Conservation (phyloP, 2,113 vertebrate genomes). For the Mugil cephalus region DNA sequence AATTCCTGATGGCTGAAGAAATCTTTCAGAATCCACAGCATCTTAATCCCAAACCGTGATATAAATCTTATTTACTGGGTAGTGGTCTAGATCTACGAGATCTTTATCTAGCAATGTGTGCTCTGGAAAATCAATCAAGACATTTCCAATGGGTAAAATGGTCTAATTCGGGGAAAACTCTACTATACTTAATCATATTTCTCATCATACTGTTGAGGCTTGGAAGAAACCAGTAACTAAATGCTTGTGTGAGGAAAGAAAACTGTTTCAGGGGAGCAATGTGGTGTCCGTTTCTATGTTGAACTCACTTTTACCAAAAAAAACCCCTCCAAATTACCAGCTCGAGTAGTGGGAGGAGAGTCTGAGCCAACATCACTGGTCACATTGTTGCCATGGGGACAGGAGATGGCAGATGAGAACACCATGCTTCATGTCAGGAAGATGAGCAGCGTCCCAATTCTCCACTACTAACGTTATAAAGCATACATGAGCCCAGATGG, state of each 20-base stretch:
- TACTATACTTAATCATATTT: too few species aligned
- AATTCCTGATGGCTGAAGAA: too few species aligned
- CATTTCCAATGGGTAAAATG: too few species aligned
- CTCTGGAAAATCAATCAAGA: too few species aligned
- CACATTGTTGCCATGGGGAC: conserved; percentile 81
- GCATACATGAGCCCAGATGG: not conserved
- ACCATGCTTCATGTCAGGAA: conserved; percentile 49
- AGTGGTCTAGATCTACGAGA: too few species aligned
- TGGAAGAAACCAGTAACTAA: not conserved
- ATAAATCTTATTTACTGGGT: too few species aligned
- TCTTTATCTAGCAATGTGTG: too few species aligned
- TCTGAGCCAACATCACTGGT: conserved; percentile 51
- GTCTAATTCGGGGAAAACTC: too few species aligned
- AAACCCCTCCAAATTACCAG: conserved; percentile 45
- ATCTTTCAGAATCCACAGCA: too few species aligned
- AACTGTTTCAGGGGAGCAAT: not conserved
- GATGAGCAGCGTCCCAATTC: conserved; percentile 34
- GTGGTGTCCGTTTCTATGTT: conserved; percentile 17
- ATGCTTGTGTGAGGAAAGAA: not conserved
- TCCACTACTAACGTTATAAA: conserved; percentile 8
- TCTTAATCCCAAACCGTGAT: too few species aligned
- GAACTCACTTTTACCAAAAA: conserved; percentile 39
- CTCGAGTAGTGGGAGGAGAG: conserved; percentile 41
- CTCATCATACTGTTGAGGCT: not conserved
- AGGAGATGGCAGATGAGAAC: conserved; percentile 61